Percentiles rank a stretch among this genome's conserved stretches.
phyloP scores from a whole-genome alignment of 2,113 vertebrate genomes.

The Machaerirhynchus nigripectus region DNA sequence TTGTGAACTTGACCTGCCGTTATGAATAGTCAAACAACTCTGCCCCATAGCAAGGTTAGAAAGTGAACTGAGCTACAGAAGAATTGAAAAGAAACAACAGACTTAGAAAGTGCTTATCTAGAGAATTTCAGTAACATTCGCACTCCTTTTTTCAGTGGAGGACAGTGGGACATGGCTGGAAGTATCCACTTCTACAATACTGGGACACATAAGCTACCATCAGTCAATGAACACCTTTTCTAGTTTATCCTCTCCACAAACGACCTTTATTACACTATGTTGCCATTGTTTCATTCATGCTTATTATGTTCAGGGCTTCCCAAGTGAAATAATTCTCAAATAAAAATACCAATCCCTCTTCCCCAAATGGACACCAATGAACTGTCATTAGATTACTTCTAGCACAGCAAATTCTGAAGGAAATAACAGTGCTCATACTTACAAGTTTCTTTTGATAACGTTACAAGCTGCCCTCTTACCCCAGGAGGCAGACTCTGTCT shows the following conservation, averaged over 20 bases:
- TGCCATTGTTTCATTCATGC: conserved; percentile 15
- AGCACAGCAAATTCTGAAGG: background rate
- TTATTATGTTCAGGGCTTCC: background rate
- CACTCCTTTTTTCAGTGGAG: background rate
- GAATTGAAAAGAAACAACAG: background rate
- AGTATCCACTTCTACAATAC: background rate
- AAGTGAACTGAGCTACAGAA: background rate
- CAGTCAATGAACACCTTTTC: background rate
- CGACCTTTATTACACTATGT: background rate
- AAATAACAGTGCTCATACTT: background rate
- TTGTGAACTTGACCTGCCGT: background rate
- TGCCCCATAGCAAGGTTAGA: background rate
- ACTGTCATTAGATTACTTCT: background rate
- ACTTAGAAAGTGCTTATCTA: background rate
- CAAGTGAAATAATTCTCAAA: conserved; percentile 19
- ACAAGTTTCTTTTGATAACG: background rate
- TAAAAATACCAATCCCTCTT: background rate
- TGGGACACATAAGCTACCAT: rapidly evolving
- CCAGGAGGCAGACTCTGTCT: background rate
- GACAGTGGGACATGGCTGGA: rapidly evolving
- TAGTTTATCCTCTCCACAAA: background rate
- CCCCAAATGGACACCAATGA: background rate
- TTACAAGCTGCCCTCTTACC: background rate
- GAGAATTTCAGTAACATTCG: background rate
- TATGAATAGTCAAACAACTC: background rate